Percentiles rank a stretch among this genome's conserved stretches.
These are phyloP conservation scores for Tychaedon coryphoeus DNA, from an alignment of 2,113 vertebrate genomes.

Conservation along the genomic window DNA sequence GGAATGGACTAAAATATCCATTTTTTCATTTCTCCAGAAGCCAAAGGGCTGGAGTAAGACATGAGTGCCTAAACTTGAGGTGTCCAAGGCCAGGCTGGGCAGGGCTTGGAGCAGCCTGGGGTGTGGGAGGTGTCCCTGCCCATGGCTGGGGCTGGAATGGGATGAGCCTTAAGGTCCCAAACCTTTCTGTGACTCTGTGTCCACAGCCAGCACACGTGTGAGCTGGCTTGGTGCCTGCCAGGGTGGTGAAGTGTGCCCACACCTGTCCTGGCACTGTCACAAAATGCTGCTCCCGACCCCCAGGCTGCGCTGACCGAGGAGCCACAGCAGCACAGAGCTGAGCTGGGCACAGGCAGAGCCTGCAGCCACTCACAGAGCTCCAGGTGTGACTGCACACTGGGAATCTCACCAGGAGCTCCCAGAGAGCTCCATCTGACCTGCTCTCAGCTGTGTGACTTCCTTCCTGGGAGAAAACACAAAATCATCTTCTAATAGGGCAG, in stretches of 20 bases:
- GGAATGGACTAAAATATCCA: not conserved
- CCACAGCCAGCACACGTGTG: not conserved
- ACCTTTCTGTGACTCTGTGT: not conserved
- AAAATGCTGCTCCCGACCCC: not conserved
- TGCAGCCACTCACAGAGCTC: not conserved
- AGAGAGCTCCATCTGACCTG: not conserved
- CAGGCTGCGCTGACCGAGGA: not conserved
- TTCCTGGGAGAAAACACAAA: not conserved
- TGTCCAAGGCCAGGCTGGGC: not conserved
- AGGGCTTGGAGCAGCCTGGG: not conserved
- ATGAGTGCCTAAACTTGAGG: not conserved
- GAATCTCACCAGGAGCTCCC: not conserved
- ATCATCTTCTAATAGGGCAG: not conserved
- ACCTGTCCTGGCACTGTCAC: accelerated
- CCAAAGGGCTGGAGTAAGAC: not conserved
- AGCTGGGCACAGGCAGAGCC: not conserved
- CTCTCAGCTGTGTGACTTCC: not conserved
- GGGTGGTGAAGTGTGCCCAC: not conserved
- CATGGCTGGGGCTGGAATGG: not conserved
- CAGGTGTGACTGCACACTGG: not conserved
- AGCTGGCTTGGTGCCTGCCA: not conserved
- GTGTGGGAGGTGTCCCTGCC: not conserved
- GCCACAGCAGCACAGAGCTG: not conserved
- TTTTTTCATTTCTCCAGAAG: not conserved
- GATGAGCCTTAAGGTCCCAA: not conserved